phyloP scores from a whole-genome alignment of 2,113 vertebrate species.

The Apteryx mantelli region DNA sequence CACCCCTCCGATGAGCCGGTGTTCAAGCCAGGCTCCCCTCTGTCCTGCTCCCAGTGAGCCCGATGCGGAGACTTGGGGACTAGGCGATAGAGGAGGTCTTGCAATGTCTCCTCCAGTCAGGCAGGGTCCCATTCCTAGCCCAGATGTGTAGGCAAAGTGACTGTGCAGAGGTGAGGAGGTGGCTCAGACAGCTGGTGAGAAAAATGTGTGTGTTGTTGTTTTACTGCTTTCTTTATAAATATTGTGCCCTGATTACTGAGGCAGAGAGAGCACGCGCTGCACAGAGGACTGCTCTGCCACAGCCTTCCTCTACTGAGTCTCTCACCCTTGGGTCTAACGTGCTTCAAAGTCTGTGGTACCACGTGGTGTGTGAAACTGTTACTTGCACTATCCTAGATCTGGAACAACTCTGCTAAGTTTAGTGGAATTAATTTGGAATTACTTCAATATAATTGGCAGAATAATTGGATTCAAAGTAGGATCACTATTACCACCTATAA shows the following conservation, averaged over 20 bases:
- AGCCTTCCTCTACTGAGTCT: neutral
- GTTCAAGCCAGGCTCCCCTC: neutral
- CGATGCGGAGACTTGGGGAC: neutral
- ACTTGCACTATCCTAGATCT: neutral
- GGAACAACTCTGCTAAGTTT: constrained; percentile 8
- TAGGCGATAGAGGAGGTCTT: neutral
- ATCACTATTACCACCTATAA: neutral
- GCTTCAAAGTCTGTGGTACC: neutral
- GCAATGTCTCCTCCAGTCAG: neutral
- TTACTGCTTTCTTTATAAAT: neutral
- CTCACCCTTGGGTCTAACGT: neutral
- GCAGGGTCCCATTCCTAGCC: fast-evolving
- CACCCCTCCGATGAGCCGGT: neutral
- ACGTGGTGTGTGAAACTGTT: neutral
- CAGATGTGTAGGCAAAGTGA: neutral
- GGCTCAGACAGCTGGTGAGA: neutral
- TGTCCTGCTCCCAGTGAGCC: neutral
- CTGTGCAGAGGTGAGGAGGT: neutral
- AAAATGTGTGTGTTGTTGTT: neutral
- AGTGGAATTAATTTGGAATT: constrained; percentile 38
- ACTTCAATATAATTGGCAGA: constrained; percentile 34
- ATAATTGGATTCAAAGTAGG: constrained; percentile 22
- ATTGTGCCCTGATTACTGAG: fast-evolving
- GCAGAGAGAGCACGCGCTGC: neutral
- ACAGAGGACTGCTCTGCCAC: neutral